Conservation (phyloP, 2,888 invertebrate species). For the Epistrophe grossulariae region DNA sequence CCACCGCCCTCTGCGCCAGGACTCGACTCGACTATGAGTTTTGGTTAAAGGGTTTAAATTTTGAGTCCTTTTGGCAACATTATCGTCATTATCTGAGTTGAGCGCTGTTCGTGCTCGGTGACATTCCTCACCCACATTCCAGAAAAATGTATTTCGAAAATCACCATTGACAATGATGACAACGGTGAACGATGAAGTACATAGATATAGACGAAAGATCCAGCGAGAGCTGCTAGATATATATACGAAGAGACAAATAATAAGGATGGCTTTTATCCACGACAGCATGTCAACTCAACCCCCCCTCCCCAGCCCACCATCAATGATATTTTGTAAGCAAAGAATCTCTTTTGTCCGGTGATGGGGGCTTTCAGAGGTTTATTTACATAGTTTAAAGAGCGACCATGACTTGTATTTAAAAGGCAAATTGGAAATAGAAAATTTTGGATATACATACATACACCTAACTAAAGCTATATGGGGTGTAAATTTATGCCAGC, state of each 20-base stretch:
- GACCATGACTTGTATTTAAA: conserved; percentile 30
- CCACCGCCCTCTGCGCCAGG: no score
- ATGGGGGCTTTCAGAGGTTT: conserved; percentile 8
- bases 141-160: conserved; percentile 16
- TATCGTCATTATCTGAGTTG: conserved; percentile 39
- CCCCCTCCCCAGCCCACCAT: background rate
- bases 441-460: no score
- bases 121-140: conserved; percentile 11
- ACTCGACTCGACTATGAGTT: background rate
- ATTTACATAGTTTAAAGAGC: conserved; percentile 23
- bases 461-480: background rate
- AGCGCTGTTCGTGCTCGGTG: background rate
- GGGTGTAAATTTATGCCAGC: no score
- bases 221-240: no score
- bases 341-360: conserved; percentile 19
- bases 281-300: background rate
- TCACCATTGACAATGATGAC: conserved; percentile 18
- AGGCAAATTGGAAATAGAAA: conserved; percentile 30
- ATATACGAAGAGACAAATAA: background rate
- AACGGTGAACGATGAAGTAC: background rate
- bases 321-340: conserved; percentile 53
- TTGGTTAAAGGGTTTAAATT: conserved; percentile 40
- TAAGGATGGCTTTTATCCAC: conserved; percentile 12
- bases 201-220: conserved; percentile 3
- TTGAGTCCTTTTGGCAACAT: conserved; percentile 32